Base-by-base conservation (phyloP, 1,140 invertebrate genomes). In the Leptopilina clavipes region DNA sequence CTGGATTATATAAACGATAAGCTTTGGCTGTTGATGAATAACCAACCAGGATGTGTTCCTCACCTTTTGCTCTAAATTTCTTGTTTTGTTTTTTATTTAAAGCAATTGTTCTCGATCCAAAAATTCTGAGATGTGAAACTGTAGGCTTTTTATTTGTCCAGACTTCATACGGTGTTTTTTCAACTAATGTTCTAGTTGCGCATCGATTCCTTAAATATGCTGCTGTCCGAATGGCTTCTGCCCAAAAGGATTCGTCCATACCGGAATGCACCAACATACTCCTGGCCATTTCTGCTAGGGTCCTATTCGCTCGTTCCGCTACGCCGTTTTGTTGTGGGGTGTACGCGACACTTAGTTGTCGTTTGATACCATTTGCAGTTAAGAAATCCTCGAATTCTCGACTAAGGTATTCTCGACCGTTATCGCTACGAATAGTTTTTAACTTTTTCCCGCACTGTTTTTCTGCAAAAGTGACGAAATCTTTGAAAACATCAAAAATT, bases 351-450 rank as follows among this genome's bases (percentile, higher is more conserved):
- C 12, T 52, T 3, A 12, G 9, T 52, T 3, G 48, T 17, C 48
- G 2, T 52, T 52, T 17, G 9, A 52, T 52, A 12, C 48, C 48
- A 3, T 6, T 31, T 31, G 25, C 25, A 31, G 25, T 31, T 6
- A 89, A 79, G 44, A 74, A 81, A 31, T 54, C 54, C 72, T 85
- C 71, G 52, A 90, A 79, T 8, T 81, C 74, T 54, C 73, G 19
- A 70, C 81, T 86, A 18, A 79, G 78, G 71, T 83, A 89, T 75
- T 89, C 86, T 22, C 71, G 75, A 18, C 86, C 88, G 75, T 89
- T 89, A 73, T 89, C 89, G 18, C 75, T 82, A 80, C 84, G 78
- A 7, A 88, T 14, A 12, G 48, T 72, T 76, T 87, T 88, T 7
- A 87, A 78, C 56, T 79, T 83, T n/a, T 65, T 76, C 45, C 81